Percentiles rank a stretch among this genome's conserved stretches.
Conservation (phyloP, 2,888 invertebrate species). For the Pasiphila rectangulata region DNA sequence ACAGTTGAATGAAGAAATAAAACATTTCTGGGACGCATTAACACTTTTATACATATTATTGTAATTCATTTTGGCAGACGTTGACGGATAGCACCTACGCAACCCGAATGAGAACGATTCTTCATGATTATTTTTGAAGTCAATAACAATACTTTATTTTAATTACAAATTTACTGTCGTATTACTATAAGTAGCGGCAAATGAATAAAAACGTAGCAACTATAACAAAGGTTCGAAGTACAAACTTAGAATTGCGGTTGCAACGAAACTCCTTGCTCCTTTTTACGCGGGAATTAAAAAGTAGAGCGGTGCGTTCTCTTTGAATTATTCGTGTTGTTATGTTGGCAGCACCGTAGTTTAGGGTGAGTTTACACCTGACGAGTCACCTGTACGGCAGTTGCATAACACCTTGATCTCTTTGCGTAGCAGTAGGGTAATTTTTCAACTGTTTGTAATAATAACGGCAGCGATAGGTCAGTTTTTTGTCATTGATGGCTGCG, state of each 20-base stretch:
- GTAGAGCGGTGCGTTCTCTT: conserved; percentile 15
- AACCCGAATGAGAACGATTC: conserved; percentile 20
- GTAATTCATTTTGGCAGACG: conserved; percentile 23
- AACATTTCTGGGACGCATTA: conserved; percentile 22
- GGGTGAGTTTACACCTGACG: conserved; percentile 58
- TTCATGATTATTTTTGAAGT: conserved; percentile 14
- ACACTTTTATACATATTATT: conserved; percentile 30
- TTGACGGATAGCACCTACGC: conserved; percentile 24
- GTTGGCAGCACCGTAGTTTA: conserved; percentile 37
- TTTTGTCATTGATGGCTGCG: conserved; percentile 57
- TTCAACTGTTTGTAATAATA: conserved; percentile 44
- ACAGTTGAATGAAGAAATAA: conserved; percentile 23
- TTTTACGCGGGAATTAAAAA: conserved; percentile 19
- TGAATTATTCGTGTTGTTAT: conserved; percentile 14
- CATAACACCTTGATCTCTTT: conserved; percentile 57
- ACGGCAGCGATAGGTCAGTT: conserved; percentile 61
- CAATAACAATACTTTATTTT: conserved; percentile 38
- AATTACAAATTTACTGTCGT: conserved; percentile 49
- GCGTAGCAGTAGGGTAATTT: conserved; percentile 41
- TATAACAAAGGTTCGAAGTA: conserved; percentile 31
- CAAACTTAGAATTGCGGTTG: conserved; percentile 20
- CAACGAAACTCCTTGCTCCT: conserved; percentile 10
- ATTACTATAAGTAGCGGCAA: conserved; percentile 37
- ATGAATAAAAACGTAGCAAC: conserved; percentile 34
- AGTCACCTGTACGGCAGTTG: conserved; percentile 65